phyloP scores from a whole-genome alignment of 2,888 invertebrate genomes.

The Phalera bucephala region DNA sequence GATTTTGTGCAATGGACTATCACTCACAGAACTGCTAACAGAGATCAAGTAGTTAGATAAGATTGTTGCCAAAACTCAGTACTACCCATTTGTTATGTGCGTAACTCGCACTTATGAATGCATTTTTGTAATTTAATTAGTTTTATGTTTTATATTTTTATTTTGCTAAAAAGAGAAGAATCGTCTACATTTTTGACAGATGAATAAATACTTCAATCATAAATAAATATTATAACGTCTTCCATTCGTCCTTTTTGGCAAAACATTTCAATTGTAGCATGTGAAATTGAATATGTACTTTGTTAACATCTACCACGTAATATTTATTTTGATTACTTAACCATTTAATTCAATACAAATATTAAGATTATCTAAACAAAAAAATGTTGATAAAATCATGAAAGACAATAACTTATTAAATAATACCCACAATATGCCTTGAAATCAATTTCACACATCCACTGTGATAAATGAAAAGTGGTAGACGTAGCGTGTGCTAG shows the following conservation, averaged over 20 bases:
- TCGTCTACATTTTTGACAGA: constrained; percentile 40
- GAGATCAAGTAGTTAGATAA: constrained; percentile 46
- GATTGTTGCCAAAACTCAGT: constrained; percentile 65
- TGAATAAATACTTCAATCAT: constrained; percentile 40
- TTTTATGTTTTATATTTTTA: constrained; percentile 58
- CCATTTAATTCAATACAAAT: too few relatives aligned
- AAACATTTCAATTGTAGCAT: constrained; percentile 75
- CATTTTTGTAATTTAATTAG: constrained; percentile 80
- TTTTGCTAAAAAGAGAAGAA: constrained; percentile 58
- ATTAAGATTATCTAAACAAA: too few relatives aligned
- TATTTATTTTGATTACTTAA: too few relatives aligned
- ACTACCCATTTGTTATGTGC: constrained; percentile 46
- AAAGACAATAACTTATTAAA: constrained; percentile 68
- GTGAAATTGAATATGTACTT: constrained; percentile 42
- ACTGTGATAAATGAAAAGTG: constrained; percentile 79
- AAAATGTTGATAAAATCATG: constrained; percentile 17
- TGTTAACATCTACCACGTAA: constrained; percentile 60
- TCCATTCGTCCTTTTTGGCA: constrained; percentile 75
- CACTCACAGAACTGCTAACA: constrained; percentile 46
- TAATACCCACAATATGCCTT: constrained; percentile 64
- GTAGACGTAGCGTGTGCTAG: constrained; percentile 75
- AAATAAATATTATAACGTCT: constrained; percentile 55
- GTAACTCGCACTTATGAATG: constrained; percentile 60
- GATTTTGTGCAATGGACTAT: constrained; percentile 74
- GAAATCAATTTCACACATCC: constrained; percentile 64